Base-by-base conservation (phyloP, 2,113 vertebrate genomes). In the Pomatorhinus ruficollis region DNA sequence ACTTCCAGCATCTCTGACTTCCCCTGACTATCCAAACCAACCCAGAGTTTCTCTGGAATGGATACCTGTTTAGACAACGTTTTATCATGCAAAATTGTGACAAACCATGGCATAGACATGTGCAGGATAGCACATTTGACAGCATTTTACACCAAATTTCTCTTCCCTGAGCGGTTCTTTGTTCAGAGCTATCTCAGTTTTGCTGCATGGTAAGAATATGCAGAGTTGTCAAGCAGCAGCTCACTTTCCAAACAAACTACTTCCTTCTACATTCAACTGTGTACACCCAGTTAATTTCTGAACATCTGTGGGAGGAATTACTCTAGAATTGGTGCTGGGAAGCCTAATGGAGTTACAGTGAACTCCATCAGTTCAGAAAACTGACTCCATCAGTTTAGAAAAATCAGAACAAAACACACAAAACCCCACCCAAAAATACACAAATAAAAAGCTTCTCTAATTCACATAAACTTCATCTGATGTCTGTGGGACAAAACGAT, bases 391-490 rank as follows among this genome's bases (percentile, higher is more conserved):
- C 71, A 19, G 83, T 90, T 89, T 56, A 82, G 74, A 94, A 94
- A 87, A 87, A 92, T 35, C 11, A 60, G 50, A 80, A 28, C n/a
- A 74, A 23, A 87, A 44, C 5, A 52, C 19, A 33, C 15, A 66
- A 68, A 50, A 12, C 0, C 0, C 6, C 21, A 45, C 49, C 9
- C 6, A 69, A 89, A 76, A 42, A 12, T 9, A 22, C 31, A 66
- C 20, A 83, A 82, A 92, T 17, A 78, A 65, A 85, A 96, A 54
- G 56, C 23, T 61, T 52, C 50, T 91, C 78, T 83, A 70, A 94
- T 52, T 95, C 87, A 82, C 57, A 89, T 59, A 60, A 93, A 77
- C 52, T 60, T 92, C 54, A 84, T 89, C 45, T 85, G 85, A 96
- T 66, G 70, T 91, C 78, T 94, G 52, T 52, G 61, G 81, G 27